A percentile compares a stretch with the other conserved stretches of the same genome.
Conservation (phyloP, 1,140 invertebrate genomes). For the Neotoxoptera formosana region DNA sequence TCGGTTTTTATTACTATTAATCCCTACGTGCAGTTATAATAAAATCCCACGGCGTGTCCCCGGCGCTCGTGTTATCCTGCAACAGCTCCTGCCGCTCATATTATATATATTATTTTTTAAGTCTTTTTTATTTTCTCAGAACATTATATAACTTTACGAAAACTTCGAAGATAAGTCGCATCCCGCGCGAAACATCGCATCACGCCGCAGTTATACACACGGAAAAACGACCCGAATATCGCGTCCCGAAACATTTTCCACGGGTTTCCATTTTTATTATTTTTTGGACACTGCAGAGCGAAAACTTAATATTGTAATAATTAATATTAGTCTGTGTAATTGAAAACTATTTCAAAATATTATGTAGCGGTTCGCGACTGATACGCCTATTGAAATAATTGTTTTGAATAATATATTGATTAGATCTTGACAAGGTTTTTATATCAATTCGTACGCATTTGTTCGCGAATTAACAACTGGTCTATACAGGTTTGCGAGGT, state of each 20-base stretch:
- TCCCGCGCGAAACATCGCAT: background rate
- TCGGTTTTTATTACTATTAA: slow-evolving; percentile 58
- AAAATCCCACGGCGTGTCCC: slow-evolving; percentile 53
- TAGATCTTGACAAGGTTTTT: background rate
- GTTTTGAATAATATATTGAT: background rate
- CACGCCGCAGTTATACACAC: background rate
- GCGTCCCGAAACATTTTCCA: background rate
- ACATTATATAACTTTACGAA: slow-evolving; percentile 52
- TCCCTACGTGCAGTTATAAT: slow-evolving; percentile 57
- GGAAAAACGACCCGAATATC: background rate
- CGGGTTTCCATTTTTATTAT: background rate
- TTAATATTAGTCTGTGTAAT: background rate
- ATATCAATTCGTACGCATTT: background rate
- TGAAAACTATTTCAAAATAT: slow-evolving; percentile 25
- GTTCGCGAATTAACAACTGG: background rate
- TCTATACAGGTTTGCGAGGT: background rate
- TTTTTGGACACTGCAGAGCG: no score
- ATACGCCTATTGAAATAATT: background rate
- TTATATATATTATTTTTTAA: slow-evolving; percentile 27
- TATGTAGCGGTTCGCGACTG: background rate
- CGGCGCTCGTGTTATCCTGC: slow-evolving; percentile 23
- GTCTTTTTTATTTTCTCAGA: slow-evolving; percentile 18
- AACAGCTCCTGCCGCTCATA: slow-evolving; percentile 13
- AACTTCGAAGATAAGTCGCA: slow-evolving; percentile 54
- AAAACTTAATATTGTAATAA: background rate